phyloP scores from a whole-genome alignment of 2,888 invertebrate species.

The Meiosimyza decipiens region DNA sequence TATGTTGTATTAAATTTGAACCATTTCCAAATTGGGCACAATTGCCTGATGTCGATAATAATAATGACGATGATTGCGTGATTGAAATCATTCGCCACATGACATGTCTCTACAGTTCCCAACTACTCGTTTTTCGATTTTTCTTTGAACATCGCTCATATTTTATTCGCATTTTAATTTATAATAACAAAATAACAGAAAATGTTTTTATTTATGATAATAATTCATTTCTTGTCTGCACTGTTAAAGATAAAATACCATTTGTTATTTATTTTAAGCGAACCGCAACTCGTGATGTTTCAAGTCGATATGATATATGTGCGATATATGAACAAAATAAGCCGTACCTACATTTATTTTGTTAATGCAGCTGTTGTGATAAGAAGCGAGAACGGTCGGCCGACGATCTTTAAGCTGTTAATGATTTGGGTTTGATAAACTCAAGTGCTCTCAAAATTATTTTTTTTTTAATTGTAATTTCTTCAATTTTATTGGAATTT shows the following conservation, averaged over 20 bases:
- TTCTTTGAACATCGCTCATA: background rate
- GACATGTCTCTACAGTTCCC: background rate
- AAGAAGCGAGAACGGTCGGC: background rate
- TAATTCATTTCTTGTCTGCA: slow-evolving; percentile 12
- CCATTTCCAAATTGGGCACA: slow-evolving; percentile 29
- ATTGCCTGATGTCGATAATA: slow-evolving; percentile 10
- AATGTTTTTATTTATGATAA: slow-evolving; percentile 3
- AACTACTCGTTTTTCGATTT: background rate
- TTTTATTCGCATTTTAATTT: background rate
- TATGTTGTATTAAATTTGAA: slow-evolving; percentile 15
- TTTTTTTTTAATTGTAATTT: too few relatives aligned
- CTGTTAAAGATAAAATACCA: slow-evolving; percentile 9
- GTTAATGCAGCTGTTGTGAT: slow-evolving; percentile 26
- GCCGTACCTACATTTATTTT: background rate
- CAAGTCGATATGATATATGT: background rate
- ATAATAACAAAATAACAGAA: slow-evolving; percentile 8
- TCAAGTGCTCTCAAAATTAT: background rate
- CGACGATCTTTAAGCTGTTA: background rate
- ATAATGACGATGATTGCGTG: slow-evolving; percentile 20
- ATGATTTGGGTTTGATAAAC: background rate
- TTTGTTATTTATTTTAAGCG: slow-evolving; percentile 19
- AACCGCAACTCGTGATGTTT: slow-evolving; percentile 4
- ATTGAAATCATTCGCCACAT: slow-evolving; percentile 29
- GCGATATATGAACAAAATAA: background rate
- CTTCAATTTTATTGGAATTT: too few relatives aligned